A percentile compares a stretch with the other conserved stretches of the same genome.
Conservation (phyloP, 2,113 vertebrate species). For the Rutilus rutilus region DNA sequence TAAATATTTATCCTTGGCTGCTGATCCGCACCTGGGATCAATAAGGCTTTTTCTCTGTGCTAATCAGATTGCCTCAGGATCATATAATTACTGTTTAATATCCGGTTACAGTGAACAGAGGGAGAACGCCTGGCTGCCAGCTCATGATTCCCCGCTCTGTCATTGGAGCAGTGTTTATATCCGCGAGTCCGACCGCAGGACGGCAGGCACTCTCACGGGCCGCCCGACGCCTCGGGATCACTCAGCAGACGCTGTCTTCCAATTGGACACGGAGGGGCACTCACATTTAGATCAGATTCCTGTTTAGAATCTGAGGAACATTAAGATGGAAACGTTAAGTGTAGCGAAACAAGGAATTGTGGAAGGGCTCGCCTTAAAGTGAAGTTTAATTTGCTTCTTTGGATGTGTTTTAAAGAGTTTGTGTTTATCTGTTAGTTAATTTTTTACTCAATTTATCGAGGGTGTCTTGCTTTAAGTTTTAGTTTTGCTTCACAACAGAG, state of each 20-base stretch:
- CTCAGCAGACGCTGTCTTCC: conserved; percentile 52
- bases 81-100: conserved; percentile 69
- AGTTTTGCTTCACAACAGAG: too few relatives aligned
- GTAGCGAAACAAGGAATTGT: not conserved
- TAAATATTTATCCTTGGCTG: conserved; percentile 68
- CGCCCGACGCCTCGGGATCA: conserved; percentile 57
- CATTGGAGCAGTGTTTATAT: conserved; percentile 61
- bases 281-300: conserved; percentile 56
- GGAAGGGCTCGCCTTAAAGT: not conserved
- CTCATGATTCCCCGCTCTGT: conserved; percentile 43
- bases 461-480: not conserved
- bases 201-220: conserved; percentile 34
- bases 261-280: conserved; percentile 36
- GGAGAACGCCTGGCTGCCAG: conserved; percentile 30
- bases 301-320: conserved; percentile 37
- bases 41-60: conserved; percentile 66
- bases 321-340: not conserved
- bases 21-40: conserved; percentile 70
- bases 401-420: not conserved
- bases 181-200: conserved; percentile 53
- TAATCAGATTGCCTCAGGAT: conserved; percentile 71
- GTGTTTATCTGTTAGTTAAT: too few relatives aligned
- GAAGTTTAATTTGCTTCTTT: not conserved
- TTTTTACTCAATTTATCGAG: too few relatives aligned
- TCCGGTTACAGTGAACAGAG: conserved; percentile 49